Percentiles rank a stretch among this genome's conserved stretches.
Evolutionary conservation across 2,888 invertebrate species (phyloP).

Genomic region (Geophilus truncorum): DNA sequence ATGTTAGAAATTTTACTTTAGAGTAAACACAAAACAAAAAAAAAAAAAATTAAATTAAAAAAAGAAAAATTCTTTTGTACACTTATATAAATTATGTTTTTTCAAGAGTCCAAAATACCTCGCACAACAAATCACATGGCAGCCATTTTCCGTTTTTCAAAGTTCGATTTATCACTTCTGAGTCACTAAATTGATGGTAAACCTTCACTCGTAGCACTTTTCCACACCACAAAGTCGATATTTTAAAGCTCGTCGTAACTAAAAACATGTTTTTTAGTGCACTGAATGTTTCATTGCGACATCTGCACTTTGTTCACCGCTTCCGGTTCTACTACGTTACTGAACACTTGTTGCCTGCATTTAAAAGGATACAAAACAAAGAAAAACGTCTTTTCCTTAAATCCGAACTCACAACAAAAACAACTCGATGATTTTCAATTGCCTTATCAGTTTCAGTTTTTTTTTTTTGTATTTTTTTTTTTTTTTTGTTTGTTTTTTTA

Average conservation of each 20-base stretch:
- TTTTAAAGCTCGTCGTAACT: not conserved
- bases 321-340: too few species aligned
- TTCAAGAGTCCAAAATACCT: not conserved
- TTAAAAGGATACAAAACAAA: too few species aligned
- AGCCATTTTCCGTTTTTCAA: not conserved
- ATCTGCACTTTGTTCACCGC: not conserved
- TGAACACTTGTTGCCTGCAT: not conserved
- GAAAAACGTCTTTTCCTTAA: too few species aligned
- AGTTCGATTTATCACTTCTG: too few species aligned
- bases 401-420: not conserved
- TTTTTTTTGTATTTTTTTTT: too few species aligned
- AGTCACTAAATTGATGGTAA: too few species aligned
- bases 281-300: not conserved
- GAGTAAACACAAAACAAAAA: too few species aligned
- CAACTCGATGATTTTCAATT: not conserved
- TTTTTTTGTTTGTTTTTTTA: too few species aligned
- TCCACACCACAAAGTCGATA: not conserved
- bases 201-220: too few species aligned
- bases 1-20: too few species aligned
- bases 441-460: not conserved
- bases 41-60: too few species aligned
- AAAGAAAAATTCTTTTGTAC: not conserved
- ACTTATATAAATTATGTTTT: not conserved
- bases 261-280: not conserved
- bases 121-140: not conserved